Conservation (phyloP, 1,140 invertebrate species). For the Thalassaphorura encarpata region DNA sequence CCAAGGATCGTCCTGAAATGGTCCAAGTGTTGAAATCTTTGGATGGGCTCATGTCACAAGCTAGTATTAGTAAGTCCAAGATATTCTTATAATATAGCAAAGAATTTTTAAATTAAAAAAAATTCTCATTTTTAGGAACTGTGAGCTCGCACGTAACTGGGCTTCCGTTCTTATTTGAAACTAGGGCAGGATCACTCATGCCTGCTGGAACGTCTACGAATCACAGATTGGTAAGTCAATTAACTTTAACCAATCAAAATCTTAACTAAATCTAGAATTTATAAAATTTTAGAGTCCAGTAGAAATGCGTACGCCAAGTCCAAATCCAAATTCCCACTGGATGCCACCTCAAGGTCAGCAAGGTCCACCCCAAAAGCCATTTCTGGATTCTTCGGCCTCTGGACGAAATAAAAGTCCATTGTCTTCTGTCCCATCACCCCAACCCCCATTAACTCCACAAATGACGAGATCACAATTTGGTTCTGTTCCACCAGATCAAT, state of each 20-base stretch:
- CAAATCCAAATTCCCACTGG: conserved; percentile 8
- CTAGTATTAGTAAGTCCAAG: conserved; percentile 20
- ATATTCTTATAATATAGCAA: neutral
- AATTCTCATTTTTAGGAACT: conserved; percentile 17
- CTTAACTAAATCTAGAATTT: neutral
- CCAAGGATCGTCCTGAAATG: conserved; percentile 56
- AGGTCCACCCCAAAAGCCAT: conserved; percentile 12
- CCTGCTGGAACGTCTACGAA: conserved; percentile 17
- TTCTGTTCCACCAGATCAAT: too few relatives aligned
- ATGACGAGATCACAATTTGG: too few relatives aligned
- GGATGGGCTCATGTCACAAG: conserved; percentile 31
- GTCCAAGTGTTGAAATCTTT: conserved; percentile 44
- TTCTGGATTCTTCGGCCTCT: conserved; percentile 8
- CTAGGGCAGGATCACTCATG: conserved; percentile 20
- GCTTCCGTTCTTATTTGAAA: conserved; percentile 29
- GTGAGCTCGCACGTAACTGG: conserved; percentile 30
- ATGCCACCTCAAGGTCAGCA: neutral
- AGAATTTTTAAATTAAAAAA: neutral
- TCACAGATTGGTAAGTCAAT: conserved; percentile 21
- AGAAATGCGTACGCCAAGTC: conserved; percentile 7
- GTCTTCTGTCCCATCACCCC: conserved; percentile 14
- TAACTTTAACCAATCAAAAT: neutral
- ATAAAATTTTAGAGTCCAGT: conserved; percentile 9
- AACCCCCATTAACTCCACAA: neutral
- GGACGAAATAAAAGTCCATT: conserved; percentile 11